Conservation (phyloP, 2,888 invertebrate genomes). For the Furcula furcula region DNA sequence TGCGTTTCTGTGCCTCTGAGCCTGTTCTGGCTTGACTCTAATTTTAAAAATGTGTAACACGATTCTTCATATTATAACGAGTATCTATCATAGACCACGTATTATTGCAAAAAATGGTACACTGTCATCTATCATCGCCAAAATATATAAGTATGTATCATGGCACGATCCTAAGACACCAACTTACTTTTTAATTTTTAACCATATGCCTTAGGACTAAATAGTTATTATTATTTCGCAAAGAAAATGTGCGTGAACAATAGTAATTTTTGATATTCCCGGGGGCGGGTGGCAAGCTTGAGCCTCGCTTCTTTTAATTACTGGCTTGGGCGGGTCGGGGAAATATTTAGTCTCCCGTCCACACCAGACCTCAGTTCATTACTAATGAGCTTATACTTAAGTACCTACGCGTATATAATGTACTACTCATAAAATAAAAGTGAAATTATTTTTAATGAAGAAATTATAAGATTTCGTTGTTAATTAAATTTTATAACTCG, state of each 20-base stretch:
- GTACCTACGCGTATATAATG: conserved; percentile 35
- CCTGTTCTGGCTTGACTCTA: too few relatives aligned
- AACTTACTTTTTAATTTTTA: too few relatives aligned
- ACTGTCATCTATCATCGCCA: too few relatives aligned
- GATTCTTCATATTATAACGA: too few relatives aligned
- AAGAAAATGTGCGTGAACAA: conserved; percentile 65
- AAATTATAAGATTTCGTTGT: conserved; percentile 20
- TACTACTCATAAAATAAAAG: conserved; percentile 27
- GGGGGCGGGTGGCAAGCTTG: conserved; percentile 49
- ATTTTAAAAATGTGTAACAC: too few relatives aligned
- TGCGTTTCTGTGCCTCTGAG: too few relatives aligned
- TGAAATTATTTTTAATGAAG: conserved; percentile 34
- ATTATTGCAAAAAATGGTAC: too few relatives aligned
- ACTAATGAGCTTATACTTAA: conserved; percentile 72
- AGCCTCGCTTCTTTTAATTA: conserved; percentile 69
- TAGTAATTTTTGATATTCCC: conserved; percentile 70
- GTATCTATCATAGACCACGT: too few relatives aligned
- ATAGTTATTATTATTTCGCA: too few relatives aligned
- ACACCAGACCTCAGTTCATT: conserved; percentile 66
- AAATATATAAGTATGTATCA: too few relatives aligned
- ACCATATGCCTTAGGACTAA: too few relatives aligned
- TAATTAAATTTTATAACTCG: conserved; percentile 25
- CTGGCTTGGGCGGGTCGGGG: conserved; percentile 41
- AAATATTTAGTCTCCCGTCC: conserved; percentile 75
- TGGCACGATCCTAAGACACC: too few relatives aligned